phyloP scores from a whole-genome alignment of 2,113 vertebrate genomes.

The Centropus bengalensis region DNA sequence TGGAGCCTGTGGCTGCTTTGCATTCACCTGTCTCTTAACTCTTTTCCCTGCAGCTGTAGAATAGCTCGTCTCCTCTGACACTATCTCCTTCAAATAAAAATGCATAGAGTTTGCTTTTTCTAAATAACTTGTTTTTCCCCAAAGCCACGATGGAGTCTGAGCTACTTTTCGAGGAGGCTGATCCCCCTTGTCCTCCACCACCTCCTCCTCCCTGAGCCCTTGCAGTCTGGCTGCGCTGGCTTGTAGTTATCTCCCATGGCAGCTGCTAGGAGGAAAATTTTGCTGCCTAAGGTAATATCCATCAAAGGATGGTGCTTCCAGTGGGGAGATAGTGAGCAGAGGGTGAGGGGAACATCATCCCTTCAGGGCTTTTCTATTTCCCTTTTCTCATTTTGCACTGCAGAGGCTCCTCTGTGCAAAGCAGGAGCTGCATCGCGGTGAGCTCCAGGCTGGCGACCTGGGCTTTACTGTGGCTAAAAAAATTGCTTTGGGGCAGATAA shows the following conservation, averaged over 20 bases:
- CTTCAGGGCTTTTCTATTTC: neutral
- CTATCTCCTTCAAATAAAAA: slow-evolving; percentile 48
- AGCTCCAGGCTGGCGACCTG: accelerated
- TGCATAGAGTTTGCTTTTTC: slow-evolving; percentile 42
- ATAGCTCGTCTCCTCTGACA: neutral
- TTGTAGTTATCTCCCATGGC: neutral
- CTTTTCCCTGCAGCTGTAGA: neutral
- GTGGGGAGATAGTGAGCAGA: neutral
- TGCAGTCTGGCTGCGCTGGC: neutral
- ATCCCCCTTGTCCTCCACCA: neutral
- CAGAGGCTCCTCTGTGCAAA: neutral
- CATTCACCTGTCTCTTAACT: neutral
- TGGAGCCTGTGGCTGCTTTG: neutral
- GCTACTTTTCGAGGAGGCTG: neutral
- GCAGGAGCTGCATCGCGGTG: neutral
- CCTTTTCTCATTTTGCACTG: neutral
- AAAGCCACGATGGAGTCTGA: neutral
- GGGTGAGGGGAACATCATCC: neutral
- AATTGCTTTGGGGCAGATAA: neutral
- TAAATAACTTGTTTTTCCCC: slow-evolving; percentile 1
- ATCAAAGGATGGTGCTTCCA: neutral
- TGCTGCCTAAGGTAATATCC: slow-evolving; percentile 35
- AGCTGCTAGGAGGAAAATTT: slow-evolving; percentile 41
- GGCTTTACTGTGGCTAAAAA: neutral
- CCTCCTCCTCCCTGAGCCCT: neutral